phyloP scores from a whole-genome alignment of 2,113 vertebrate species.

The Neolamprologus modestus region DNA sequence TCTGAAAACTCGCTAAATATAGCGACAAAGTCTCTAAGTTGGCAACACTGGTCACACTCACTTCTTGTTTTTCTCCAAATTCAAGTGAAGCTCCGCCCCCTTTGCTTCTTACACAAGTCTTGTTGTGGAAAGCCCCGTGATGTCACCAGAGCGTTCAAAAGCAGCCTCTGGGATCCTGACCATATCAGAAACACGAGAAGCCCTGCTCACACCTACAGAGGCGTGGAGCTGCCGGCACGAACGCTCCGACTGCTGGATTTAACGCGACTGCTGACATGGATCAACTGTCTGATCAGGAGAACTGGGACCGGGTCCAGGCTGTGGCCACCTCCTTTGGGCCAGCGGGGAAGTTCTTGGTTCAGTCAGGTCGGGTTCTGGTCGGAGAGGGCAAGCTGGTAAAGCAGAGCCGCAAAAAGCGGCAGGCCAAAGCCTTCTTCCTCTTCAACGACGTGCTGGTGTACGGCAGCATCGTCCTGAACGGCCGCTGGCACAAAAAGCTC shows the following conservation, averaged over 20 bases:
- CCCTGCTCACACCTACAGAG: background rate
- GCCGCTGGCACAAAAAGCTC: conserved; percentile 79
- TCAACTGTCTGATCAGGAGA: conserved; percentile 53
- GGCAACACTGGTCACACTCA: too few relatives aligned
- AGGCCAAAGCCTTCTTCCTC: conserved; percentile 84
- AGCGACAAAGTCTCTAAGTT: too few relatives aligned
- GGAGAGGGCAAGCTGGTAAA: conserved; percentile 87
- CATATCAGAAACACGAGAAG: background rate
- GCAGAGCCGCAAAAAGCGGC: conserved; percentile 79
- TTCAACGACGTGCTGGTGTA: conserved; percentile 91
- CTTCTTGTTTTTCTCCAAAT: background rate
- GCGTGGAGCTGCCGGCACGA: background rate
- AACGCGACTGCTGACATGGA: conserved; percentile 64
- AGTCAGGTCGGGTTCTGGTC: conserved; percentile 78
- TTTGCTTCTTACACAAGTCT: background rate
- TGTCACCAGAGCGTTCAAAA: background rate
- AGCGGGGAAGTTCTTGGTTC: conserved; percentile 66
- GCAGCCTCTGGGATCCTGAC: background rate
- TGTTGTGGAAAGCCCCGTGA: background rate
- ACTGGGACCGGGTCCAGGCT: conserved; percentile 35
- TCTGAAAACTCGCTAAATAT: too few relatives aligned
- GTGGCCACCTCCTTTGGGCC: conserved; percentile 84
- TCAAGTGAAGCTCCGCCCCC: background rate
- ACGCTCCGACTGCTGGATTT: background rate
- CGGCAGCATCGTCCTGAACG: conserved; percentile 80